Percentiles rank a stretch among this genome's conserved stretches.
Conservation (phyloP, 2,888 invertebrate species). For the Scaptomyza tumidula region DNA sequence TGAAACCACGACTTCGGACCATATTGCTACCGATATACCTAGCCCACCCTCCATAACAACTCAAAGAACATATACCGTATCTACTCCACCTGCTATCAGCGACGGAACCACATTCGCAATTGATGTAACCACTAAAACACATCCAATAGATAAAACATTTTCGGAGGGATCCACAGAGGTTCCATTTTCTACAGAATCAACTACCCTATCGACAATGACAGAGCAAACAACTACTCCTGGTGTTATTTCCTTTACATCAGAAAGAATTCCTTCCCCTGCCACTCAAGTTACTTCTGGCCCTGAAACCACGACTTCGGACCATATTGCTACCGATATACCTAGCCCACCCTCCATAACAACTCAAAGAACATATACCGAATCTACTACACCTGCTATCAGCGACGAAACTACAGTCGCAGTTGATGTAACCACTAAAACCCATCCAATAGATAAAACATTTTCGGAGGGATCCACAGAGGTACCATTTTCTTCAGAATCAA, state of each 20-base stretch:
- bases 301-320: neutral
- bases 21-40: too few species aligned
- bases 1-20: too few species aligned
- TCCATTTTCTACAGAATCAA: neutral
- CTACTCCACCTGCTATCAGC: neutral
- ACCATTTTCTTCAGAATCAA: neutral
- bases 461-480: neutral
- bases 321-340: neutral
- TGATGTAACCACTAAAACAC: neutral
- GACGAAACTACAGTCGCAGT: neutral
- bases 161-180: neutral
- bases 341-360: neutral
- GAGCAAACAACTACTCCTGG: neutral
- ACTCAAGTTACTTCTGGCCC: neutral
- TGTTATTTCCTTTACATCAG: neutral
- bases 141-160: neutral
- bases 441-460: neutral
- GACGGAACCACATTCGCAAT: neutral
- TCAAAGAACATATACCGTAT: neutral
- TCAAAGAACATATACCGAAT: neutral
- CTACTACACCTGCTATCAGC: neutral
- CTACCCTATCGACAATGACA: neutral
- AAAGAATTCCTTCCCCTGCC: rapidly evolving
- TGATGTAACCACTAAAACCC: neutral
- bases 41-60: neutral